These are phyloP conservation scores for Clepsis dumicolana DNA, from an alignment of 2,888 invertebrate genomes.

Conservation along the genomic window DNA sequence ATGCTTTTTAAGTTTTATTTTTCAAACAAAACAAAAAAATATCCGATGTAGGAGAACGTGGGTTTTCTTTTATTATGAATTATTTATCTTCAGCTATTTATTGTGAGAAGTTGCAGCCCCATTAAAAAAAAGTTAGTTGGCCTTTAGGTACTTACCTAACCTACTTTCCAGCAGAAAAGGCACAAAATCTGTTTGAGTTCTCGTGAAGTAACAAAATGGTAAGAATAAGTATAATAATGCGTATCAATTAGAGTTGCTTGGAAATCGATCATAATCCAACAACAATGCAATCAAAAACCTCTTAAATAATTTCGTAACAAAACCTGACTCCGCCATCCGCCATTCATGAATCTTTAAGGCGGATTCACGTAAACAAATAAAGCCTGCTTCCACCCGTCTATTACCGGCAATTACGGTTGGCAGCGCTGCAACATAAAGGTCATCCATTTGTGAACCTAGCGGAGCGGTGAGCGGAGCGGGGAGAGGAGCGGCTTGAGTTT, in stretches of 20 bases:
- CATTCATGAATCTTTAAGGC: slow-evolving; percentile 5
- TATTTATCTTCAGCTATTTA: too few relatives aligned
- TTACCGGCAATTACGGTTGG: slow-evolving; percentile 71
- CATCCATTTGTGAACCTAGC: slow-evolving; percentile 46
- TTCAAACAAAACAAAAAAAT: too few relatives aligned
- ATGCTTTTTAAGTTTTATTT: too few relatives aligned
- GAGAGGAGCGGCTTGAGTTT: neutral
- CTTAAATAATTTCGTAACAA: neutral
- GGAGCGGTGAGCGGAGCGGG: slow-evolving; percentile 54
- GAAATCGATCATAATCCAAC: neutral
- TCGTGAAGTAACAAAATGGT: too few relatives aligned
- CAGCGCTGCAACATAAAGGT: slow-evolving; percentile 66
- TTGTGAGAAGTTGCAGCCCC: too few relatives aligned
- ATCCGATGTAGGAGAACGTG: too few relatives aligned
- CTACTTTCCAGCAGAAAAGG: too few relatives aligned
- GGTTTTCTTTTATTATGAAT: too few relatives aligned
- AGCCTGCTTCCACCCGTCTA: slow-evolving; percentile 46
- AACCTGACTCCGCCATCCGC: neutral
- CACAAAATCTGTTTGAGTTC: too few relatives aligned
- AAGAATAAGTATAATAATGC: too few relatives aligned
- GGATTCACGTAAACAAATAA: slow-evolving; percentile 32
- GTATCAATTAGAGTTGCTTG: neutral
- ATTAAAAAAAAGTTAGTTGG: too few relatives aligned
- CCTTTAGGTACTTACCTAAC: too few relatives aligned
- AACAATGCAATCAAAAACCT: neutral